Base-by-base conservation (phyloP, 35 echinoderm and acorn worm genomes). In the Acanthaster planci region DNA sequence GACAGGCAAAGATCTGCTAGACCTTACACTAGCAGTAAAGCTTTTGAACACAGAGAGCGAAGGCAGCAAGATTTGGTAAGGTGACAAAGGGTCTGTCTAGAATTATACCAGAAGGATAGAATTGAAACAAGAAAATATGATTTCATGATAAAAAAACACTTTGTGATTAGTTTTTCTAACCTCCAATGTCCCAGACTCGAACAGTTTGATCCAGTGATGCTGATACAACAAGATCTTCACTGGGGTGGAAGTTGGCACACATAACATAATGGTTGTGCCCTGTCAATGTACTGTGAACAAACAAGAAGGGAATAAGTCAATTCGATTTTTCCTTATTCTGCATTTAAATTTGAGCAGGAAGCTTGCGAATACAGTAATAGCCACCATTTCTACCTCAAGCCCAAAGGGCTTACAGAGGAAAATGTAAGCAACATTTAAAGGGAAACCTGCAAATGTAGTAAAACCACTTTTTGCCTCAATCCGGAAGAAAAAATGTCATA, bases 191-290 rank as follows among this genome's bases (percentile, higher is more conserved):
- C 95, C 96, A 99, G 1, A 99, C 96, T 38, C 96, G 38, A 34
- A 99, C 92, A 78, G 96, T 99, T 76, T 99, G 96, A 51, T 99
- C 96, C 80, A 99, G 76, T 35, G 96, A 99, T 27, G 96, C 92
- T 10, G 96, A 99, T 8, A 99, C 96, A 32, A 99, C 92, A 37
- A 99, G 77, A 38, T 99, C 96, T 77, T 99, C 96, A n/a, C 92
- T 75, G 31, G 92, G 96, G 54, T 99, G 96, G 56, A 99, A 99
- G 86, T 99, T 99, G 23, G 96, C 96, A 86, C 96, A 99, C 96
- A 99, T 99, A 37, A 99, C 96, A 52, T 99, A 99, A 52, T 99
- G 96, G 60, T 99, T 99, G 86, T 99, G 96, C 39, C 96, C 96
- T 58, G 92, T 99, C 82, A 99, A 59, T 10, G 94, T 92, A 80